Conservation (phyloP, 2,888 invertebrate species). For the Diogma glabrata region DNA sequence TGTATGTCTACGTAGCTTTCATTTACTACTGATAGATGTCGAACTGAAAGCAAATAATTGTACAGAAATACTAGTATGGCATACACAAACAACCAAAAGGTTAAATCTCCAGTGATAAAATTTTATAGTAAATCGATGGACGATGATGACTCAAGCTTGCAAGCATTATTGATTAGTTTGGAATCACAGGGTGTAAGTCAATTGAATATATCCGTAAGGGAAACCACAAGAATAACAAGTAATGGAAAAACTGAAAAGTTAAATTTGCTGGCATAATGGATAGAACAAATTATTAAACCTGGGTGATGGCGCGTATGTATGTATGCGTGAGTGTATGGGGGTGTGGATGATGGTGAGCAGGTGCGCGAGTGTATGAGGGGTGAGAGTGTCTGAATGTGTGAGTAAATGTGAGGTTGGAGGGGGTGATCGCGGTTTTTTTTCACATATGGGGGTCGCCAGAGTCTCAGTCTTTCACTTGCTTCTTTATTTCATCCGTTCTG, state of each 20-base stretch:
- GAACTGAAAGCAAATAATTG: constrained; percentile 70
- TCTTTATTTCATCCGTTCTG: too few species aligned
- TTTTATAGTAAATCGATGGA: constrained; percentile 29
- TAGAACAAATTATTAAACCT: too few species aligned
- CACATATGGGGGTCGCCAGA: too few species aligned
- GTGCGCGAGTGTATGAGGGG: too few species aligned
- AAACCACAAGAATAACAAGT: constrained; percentile 4
- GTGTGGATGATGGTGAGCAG: too few species aligned
- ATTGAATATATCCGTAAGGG: constrained; percentile 23
- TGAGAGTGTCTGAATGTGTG: too few species aligned
- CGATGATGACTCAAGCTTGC: constrained; percentile 31
- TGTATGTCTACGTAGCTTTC: constrained; percentile 55
- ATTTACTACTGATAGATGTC: constrained; percentile 51
- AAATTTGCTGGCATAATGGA: too few species aligned
- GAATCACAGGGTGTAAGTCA: constrained; percentile 33
- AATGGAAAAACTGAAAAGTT: constrained; percentile 7
- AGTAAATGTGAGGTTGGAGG: too few species aligned
- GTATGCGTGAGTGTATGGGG: too few species aligned
- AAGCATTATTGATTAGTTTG: constrained; percentile 28
- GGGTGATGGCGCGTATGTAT: too few species aligned
- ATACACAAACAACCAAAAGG: constrained; percentile 48
- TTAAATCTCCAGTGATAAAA: constrained; percentile 28
- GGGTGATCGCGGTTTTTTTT: too few species aligned
- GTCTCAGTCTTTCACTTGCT: too few species aligned
- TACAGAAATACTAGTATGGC: constrained; percentile 64